These are phyloP conservation scores for Phylloscopus whistleri DNA, from an alignment of 2,113 vertebrate species.

Conservation along the genomic window DNA sequence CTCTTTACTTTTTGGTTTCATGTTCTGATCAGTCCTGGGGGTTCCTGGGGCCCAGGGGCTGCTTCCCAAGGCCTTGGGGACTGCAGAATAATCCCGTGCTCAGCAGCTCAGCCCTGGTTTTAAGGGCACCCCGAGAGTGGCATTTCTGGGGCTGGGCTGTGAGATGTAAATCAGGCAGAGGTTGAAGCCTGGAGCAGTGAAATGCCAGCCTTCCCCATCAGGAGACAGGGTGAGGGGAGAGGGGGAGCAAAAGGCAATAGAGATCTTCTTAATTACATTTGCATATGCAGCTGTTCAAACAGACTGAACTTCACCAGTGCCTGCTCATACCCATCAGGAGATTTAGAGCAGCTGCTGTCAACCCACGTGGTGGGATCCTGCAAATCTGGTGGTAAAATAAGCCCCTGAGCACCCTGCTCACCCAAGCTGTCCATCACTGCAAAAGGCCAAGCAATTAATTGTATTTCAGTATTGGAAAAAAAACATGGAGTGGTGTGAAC, in stretches of 20 bases:
- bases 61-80: neutral
- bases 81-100: neutral
- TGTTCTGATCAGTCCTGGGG: neutral
- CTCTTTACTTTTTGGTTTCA: neutral
- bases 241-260: neutral
- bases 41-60: neutral
- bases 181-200: neutral
- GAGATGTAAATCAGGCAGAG: neutral
- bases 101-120: neutral
- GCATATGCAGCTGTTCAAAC: conserved; percentile 69
- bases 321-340: conserved; percentile 17
- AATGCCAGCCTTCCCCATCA: neutral
- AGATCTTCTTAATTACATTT: conserved; percentile 58
- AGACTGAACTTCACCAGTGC: conserved; percentile 21
- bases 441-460: conserved; percentile 42
- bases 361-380: neutral
- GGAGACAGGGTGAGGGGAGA: neutral
- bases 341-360: conserved; percentile 38
- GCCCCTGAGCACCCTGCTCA: neutral
- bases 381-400: conserved; percentile 9
- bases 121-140: neutral
- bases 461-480: neutral
- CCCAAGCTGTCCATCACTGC: conserved; percentile 42
- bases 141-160: neutral
- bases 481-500: neutral